Evolutionary conservation across 2,888 invertebrate species (phyloP), one percentile per base, ranked within the genome.

Genomic region (Linyphia triangularis): DNA sequence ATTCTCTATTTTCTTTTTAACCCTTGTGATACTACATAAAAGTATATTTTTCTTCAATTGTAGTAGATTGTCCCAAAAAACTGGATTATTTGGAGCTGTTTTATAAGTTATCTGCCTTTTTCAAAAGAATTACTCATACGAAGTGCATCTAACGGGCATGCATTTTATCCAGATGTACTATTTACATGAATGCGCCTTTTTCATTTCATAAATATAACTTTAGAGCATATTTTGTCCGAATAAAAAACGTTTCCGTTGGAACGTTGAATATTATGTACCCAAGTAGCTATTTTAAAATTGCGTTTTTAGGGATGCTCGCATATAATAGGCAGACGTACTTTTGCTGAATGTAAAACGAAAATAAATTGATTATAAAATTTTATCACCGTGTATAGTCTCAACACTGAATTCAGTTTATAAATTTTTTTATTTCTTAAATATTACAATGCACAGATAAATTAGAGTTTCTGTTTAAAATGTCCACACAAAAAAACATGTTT

Each of bases 11-110:
- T 51, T 5, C n/a, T 51, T 51, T 51, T 51, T 63, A 3, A 24
- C 13, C 22, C 37, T 40, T 24, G 40, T 37, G 77, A 67, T 77
- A 61, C 33, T 77, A 63, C 63, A 73, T 13, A 24, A 40, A 9
- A 16, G 37, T 37, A 24, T 33, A 26, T 77, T 77, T 73, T 77
- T 63, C 77, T 75, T 59, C 37, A 77, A 77, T 40, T 77, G 61
- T 26, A 37, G 37, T 77, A 26, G 22, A 59, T 77, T 61, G 9
- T 33, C 51, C 24, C 7, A 24, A 16, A 61, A 19, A 26, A 26
- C 26, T n/a, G 61, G 37, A 61, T 77, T 63, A 77, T 77, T 63
- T 63, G 6, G 33, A 37, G 63, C 40, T 40, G 16, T 77, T 77
- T 61, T 63, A 30, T 33, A 63, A 26, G 9, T 37, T 16, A 24